Percentiles rank a stretch among this genome's conserved stretches.
Evolutionary conservation across 2,113 vertebrate genomes (phyloP).

Genomic region (Indicator indicator): DNA sequence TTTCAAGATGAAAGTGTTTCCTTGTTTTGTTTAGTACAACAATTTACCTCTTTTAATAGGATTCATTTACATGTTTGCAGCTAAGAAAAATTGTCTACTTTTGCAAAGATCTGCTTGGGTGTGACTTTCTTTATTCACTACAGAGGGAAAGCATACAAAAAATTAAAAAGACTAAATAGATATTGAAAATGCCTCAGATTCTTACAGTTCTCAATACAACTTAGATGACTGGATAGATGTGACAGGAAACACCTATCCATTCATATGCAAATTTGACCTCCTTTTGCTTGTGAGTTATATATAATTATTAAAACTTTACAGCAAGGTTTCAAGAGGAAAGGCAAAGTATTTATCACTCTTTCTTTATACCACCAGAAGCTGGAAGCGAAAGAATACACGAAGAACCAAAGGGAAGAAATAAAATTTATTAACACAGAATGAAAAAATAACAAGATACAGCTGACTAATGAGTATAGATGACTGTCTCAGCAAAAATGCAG

Average conservation of each 20-base stretch:
- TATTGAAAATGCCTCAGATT: background rate
- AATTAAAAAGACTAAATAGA: background rate
- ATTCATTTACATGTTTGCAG: background rate
- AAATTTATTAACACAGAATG: background rate
- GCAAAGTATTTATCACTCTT: background rate
- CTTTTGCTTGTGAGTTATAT: background rate
- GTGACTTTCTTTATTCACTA: background rate
- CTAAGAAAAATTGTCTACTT: background rate
- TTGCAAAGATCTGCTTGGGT: background rate
- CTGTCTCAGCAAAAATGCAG: background rate
- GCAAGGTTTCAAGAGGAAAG: background rate
- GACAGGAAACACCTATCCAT: background rate
- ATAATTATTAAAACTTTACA: background rate
- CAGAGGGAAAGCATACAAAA: background rate
- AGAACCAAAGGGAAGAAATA: background rate
- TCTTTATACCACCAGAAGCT: background rate
- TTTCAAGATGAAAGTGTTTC: background rate
- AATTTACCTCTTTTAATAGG: background rate
- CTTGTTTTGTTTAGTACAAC: background rate
- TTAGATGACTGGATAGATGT: background rate
- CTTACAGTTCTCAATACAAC: background rate
- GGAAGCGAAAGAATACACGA: background rate
- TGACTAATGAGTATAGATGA: background rate
- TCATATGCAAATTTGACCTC: background rate
- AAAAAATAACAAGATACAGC: background rate